Evolutionary conservation across 2,888 invertebrate species (phyloP).

Genomic region (Bombyx huttoni): DNA sequence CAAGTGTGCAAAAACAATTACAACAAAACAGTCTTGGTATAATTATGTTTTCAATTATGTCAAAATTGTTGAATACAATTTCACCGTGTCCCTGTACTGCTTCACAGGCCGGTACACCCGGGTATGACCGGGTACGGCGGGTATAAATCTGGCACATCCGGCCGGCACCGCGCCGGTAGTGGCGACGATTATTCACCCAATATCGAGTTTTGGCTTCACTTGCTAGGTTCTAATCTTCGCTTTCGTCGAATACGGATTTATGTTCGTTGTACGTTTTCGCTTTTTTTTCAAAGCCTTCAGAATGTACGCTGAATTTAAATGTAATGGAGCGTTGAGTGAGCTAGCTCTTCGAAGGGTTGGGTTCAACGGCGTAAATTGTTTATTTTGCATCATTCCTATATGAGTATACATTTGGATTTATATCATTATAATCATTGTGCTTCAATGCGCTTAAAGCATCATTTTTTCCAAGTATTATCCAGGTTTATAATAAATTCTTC

Average conservation of each 20-base stretch:
- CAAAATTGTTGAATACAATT: neutral
- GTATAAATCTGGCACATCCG: conserved; percentile 70
- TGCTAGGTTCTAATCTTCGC: conserved; percentile 64
- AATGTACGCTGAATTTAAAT: neutral
- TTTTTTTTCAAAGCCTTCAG: neutral
- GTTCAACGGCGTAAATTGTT: too few relatives aligned
- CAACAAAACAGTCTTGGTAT: too few relatives aligned
- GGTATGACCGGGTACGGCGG: conserved; percentile 25
- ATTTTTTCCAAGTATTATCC: too few relatives aligned
- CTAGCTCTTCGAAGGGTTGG: too few relatives aligned
- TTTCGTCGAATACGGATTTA: conserved; percentile 55
- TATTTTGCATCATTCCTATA: too few relatives aligned
- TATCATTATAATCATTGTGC: too few relatives aligned
- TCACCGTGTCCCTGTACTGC: conserved; percentile 11
- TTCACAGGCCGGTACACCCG: conserved; percentile 35
- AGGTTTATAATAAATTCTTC: too few relatives aligned
- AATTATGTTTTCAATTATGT: too few relatives aligned
- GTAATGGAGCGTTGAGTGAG: too few relatives aligned
- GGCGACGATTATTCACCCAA: conserved; percentile 71
- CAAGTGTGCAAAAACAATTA: too few relatives aligned
- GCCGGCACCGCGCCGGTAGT: conserved; percentile 66
- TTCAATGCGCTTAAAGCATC: too few relatives aligned
- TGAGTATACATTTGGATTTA: too few relatives aligned
- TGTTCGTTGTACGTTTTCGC: conserved; percentile 15
- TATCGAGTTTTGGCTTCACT: conserved; percentile 72